A percentile compares a stretch with the other conserved stretches of the same genome.
These are phyloP conservation scores for Gonioctena quinquepunctata DNA, from an alignment of 1,140 invertebrate genomes.

Conservation along the genomic window DNA sequence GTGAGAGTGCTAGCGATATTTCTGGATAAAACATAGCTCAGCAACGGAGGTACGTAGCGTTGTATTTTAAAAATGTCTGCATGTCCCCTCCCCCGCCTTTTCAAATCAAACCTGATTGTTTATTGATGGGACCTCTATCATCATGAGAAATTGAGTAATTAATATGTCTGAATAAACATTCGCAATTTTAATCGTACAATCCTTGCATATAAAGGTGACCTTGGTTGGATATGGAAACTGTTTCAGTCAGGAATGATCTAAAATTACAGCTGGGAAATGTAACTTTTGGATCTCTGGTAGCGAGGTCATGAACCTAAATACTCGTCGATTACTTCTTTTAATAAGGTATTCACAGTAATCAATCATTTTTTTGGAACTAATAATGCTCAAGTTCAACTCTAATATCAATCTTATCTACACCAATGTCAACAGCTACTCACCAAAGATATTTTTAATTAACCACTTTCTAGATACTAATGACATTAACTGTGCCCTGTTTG, in stretches of 20 bases:
- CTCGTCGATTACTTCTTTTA: neutral
- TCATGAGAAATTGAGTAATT: slow-evolving; percentile 18
- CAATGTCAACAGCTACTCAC: no score
- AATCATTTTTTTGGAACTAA: no score
- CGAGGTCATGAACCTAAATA: slow-evolving; percentile 17
- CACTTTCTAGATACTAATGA: no score
- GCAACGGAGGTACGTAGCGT: slow-evolving; percentile 40
- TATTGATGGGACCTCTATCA: slow-evolving; percentile 37
- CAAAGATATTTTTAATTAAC: no score
- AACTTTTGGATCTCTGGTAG: slow-evolving; percentile 7
- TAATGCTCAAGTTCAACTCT: no score
- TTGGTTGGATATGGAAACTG: slow-evolving; percentile 23
- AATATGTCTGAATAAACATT: slow-evolving; percentile 22
- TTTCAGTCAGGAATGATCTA: slow-evolving; percentile 21
- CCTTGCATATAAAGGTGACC: slow-evolving; percentile 37
- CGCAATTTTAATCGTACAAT: slow-evolving; percentile 1
- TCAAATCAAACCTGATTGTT: slow-evolving; percentile 39
- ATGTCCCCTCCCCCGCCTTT: slow-evolving; percentile 46
- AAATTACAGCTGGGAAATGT: slow-evolving; percentile 8
- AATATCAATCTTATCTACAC: no score
- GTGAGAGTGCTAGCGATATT: slow-evolving; percentile 47
- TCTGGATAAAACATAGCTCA: slow-evolving; percentile 42
- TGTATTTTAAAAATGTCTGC: slow-evolving; percentile 22
- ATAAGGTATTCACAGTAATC: no score
- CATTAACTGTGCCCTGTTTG: no score